These are phyloP conservation scores for Temnothorax unifasciatus DNA, from an alignment of 2,888 invertebrate species.

Conservation along the genomic window DNA sequence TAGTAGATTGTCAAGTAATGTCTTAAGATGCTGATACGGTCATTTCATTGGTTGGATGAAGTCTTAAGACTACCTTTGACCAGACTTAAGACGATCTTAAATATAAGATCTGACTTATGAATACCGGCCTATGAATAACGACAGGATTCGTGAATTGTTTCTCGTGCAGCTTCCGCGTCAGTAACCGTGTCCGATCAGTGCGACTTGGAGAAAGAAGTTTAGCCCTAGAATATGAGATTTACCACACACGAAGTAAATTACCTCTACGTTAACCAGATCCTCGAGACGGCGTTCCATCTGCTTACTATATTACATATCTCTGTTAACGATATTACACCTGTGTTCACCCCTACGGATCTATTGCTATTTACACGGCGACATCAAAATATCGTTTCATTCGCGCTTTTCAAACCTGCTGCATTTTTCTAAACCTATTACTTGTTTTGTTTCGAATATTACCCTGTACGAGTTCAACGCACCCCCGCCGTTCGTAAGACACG, in stretches of 20 bases:
- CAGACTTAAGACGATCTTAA: too few relatives aligned
- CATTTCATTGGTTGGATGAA: too few relatives aligned
- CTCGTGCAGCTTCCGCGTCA: conserved; percentile 9
- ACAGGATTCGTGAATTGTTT: background rate
- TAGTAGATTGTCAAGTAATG: too few relatives aligned
- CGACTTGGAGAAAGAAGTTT: conserved; percentile 17
- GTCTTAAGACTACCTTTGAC: too few relatives aligned
- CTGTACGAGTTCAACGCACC: conserved; percentile 67
- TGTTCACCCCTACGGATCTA: background rate
- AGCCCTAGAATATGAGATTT: conserved; percentile 10
- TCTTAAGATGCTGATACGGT: too few relatives aligned
- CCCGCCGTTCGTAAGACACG: conserved; percentile 38
- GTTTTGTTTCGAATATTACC: conserved; percentile 67
- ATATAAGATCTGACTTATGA: too few relatives aligned
- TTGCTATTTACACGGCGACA: conserved; percentile 43
- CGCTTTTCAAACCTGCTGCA: conserved; percentile 9
- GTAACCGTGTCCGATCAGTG: background rate
- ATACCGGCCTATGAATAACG: background rate
- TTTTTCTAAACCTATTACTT: conserved; percentile 57
- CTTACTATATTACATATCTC: background rate
- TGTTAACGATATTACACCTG: conserved; percentile 3
- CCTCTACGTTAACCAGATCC: conserved; percentile 20
- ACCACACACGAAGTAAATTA: conserved; percentile 8
- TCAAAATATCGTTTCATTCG: background rate
- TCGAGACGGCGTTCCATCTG: background rate